A percentile compares a stretch with the other conserved stretches of the same genome.
These are phyloP conservation scores for Epinephelus lanceolatus DNA, from an alignment of 2,113 vertebrate genomes.

Conservation along the genomic window DNA sequence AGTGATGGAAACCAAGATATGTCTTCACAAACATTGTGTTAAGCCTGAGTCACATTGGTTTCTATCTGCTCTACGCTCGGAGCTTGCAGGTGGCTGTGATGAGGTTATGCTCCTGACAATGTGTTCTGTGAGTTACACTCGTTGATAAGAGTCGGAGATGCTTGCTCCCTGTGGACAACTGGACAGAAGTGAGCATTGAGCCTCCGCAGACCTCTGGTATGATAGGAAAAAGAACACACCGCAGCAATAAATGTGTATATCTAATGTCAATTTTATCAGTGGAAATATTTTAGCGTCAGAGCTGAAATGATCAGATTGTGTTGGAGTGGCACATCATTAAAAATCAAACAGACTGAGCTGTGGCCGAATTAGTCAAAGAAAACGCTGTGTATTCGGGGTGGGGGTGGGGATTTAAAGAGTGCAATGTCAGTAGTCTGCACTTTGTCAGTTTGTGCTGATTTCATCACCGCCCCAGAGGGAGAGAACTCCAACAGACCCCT, in stretches of 20 bases:
- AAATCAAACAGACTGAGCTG: slow-evolving; percentile 3
- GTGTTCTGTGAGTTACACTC: slow-evolving; percentile 77
- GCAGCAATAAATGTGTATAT: slow-evolving; percentile 10
- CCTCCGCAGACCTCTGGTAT: slow-evolving; percentile 65
- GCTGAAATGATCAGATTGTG: slow-evolving; percentile 8
- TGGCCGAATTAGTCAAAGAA: slow-evolving; percentile 36
- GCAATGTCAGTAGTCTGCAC: slow-evolving; percentile 64
- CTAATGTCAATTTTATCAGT: slow-evolving; percentile 12
- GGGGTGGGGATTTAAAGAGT: slow-evolving; percentile 37
- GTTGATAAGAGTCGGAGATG: slow-evolving; percentile 75
- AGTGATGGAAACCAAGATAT: slow-evolving; percentile 30
- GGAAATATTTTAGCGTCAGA: slow-evolving; percentile 19
- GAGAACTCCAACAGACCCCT: slow-evolving; percentile 59
- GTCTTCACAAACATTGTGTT: slow-evolving; percentile 38
- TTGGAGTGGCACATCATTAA: not conserved
- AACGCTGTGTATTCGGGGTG: slow-evolving; percentile 21
- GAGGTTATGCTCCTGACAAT: slow-evolving; percentile 68
- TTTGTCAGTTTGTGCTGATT: slow-evolving; percentile 70
- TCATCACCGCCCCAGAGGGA: slow-evolving; percentile 59
- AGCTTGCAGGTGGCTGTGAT: slow-evolving; percentile 63
- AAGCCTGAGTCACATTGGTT: slow-evolving; percentile 40
- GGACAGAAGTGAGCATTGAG: slow-evolving; percentile 79
- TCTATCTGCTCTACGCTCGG: slow-evolving; percentile 51
- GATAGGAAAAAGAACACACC: slow-evolving; percentile 36
- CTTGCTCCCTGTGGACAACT: slow-evolving; percentile 72